Evolutionary conservation across 2,888 invertebrate genomes (phyloP).

Genomic region (Drosophila bunnanda): DNA sequence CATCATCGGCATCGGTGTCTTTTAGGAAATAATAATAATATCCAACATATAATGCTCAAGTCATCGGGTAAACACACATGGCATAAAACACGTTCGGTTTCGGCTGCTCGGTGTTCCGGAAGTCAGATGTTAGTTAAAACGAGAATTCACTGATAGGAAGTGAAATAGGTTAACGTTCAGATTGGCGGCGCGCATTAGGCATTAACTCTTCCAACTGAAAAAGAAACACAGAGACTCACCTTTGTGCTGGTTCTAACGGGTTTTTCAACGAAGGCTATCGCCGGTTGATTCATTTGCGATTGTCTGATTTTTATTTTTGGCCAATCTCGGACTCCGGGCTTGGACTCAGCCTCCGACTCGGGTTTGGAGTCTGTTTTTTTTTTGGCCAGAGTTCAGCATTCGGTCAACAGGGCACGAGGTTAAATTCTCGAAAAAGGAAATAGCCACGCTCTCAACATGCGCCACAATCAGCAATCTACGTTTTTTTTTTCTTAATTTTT

Average conservation of each 20-base stretch:
- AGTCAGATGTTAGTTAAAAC: conserved; percentile 60
- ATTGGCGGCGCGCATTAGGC: conserved; percentile 55
- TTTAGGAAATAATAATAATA: conserved; percentile 21
- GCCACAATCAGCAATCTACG: conserved; percentile 3
- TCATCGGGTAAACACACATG: conserved; percentile 64
- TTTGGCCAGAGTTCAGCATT: conserved; percentile 54
- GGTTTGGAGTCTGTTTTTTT: background rate
- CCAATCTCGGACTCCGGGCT: conserved; percentile 9
- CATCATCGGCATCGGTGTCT: background rate
- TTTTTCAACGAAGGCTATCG: conserved; percentile 57
- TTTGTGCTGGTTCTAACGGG: conserved; percentile 46
- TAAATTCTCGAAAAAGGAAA: conserved; percentile 68
- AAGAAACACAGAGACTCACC: conserved; percentile 9
- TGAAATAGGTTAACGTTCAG: conserved; percentile 80
- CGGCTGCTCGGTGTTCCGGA: conserved; percentile 54
- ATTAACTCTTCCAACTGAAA: conserved; percentile 11
- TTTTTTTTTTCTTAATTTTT: conserved; percentile 18
- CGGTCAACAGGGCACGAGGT: conserved; percentile 81
- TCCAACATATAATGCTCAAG: conserved; percentile 30
- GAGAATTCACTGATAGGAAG: conserved; percentile 69
- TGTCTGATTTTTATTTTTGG: conserved; percentile 23
- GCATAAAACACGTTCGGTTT: conserved; percentile 67
- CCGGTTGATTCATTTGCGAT: conserved; percentile 47
- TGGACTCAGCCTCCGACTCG: background rate
- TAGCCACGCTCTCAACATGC: conserved; percentile 39